A percentile compares a stretch with the other conserved stretches of the same genome.
Evolutionary conservation across 1,140 invertebrate species (phyloP).

Genomic region (Brachionus rubens): DNA sequence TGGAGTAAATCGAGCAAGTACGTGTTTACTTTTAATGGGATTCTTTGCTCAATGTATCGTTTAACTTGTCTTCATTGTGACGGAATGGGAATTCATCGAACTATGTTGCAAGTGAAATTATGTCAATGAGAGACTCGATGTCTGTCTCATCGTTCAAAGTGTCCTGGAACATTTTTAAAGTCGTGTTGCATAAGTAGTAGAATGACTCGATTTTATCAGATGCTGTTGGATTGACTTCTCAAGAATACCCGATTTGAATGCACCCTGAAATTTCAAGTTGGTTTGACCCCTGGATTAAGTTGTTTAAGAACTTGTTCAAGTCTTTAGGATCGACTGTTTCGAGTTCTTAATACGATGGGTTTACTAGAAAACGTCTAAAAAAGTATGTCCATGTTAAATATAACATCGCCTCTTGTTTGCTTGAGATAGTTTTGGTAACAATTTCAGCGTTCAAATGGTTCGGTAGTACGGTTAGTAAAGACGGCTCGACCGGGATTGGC

Average conservation of each 20-base stretch:
- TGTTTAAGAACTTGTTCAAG: conserved; percentile 45
- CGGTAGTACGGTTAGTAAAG: conserved; percentile 78
- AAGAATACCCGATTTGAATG: conserved; percentile 55
- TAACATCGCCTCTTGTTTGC: conserved; percentile 88
- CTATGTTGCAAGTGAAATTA: conserved; percentile 78
- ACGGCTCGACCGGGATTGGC: conserved; percentile 96
- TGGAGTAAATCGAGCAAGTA: conserved; percentile 79
- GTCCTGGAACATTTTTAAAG: conserved; percentile 77
- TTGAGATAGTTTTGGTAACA: conserved; percentile 82
- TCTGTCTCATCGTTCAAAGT: conserved; percentile 67
- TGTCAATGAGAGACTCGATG: conserved; percentile 71
- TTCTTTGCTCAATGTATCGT: conserved; percentile 65
- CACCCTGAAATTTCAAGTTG: conserved; percentile 21
- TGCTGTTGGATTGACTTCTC: conserved; percentile 73
- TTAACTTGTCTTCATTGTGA: conserved; percentile 83
- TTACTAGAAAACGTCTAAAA: conserved; percentile 84
- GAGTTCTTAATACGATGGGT: conserved; percentile 67
- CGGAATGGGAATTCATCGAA: conserved; percentile 90
- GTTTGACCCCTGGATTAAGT: conserved; percentile 20
- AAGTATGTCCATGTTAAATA: conserved; percentile 99
- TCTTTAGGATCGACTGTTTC: background rate
- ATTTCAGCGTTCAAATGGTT: conserved; percentile 99
- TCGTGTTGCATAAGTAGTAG: conserved; percentile 92
- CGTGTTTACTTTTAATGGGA: conserved; percentile 71
- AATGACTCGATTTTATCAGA: conserved; percentile 89